Evolutionary conservation across 37 sponge, comb jelly and placozoan species (phyloP), one percentile per base, ranked within the genome.

Genomic region (Lycopodina hypogea): DNA sequence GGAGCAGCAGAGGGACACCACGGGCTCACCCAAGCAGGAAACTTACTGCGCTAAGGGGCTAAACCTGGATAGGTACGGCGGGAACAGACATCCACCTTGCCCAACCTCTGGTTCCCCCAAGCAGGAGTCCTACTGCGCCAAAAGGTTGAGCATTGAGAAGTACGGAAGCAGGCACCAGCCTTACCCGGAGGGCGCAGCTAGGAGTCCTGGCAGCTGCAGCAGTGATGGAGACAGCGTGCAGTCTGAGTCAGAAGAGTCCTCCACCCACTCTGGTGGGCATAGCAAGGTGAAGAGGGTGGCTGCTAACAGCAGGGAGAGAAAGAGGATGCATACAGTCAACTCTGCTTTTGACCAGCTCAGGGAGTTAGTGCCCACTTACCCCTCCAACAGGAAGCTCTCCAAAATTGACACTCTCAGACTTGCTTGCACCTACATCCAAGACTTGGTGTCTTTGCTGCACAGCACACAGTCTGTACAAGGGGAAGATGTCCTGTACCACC

Each of bases 281-380:
- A 21, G 19, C 1, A 55, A 52, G 42, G 38, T 55, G 30, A 90
- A 90, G 41, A 78, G 96, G 40, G 41, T 80, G 30, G 83, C 83
- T 1, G 96, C 96, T 19, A 96, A 96, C 81, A 81, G 71, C 21
- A 78, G 96, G 35, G 96, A 96, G 74, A 77, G 96, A 30, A 87
- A 76, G 24, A 70, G 96, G n/a, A 96, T 96, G 96, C 89, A 92
- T 75, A 87, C 90, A 17, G 89, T 96, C 39, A 96, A 96, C 78
- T 78, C 74, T 30, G 96, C 96, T 8, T 96, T 96, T 59, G 96
- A 96, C 68, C 73, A 82, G 67, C 86, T 96, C 33, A 74, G 96
- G 40, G 86, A 84, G 40, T 68, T 92, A 48, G 93, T 96, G 41
- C 96, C 96, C 34, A 85, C 88, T 23, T 96, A 96, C 64, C 96